Evolutionary conservation across 2,888 invertebrate genomes (phyloP).

Genomic region (Tridacna crocea): DNA sequence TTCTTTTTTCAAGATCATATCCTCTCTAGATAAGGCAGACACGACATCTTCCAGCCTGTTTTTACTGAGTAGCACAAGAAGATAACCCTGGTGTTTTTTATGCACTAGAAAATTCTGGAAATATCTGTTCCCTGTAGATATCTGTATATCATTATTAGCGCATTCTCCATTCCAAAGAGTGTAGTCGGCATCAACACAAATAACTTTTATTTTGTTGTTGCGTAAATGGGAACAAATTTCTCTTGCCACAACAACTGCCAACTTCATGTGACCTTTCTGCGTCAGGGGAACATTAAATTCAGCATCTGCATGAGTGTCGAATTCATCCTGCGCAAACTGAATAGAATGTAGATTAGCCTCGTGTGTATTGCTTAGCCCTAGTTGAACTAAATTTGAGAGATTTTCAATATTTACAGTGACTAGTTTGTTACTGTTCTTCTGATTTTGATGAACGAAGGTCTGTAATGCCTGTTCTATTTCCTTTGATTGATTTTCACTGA

Average conservation of each 20-base stretch:
- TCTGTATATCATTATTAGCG: not conserved
- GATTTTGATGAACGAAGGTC: not conserved
- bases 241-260: not conserved
- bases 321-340: not conserved
- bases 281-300: not conserved
- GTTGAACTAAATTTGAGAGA: not conserved
- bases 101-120: not conserved
- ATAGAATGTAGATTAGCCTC: not conserved
- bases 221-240: not conserved
- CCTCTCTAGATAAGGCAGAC: not conserved
- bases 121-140: not conserved
- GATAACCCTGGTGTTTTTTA: not conserved
- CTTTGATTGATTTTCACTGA: not conserved
- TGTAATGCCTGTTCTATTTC: slow-evolving; percentile 1
- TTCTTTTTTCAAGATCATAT: slow-evolving; percentile 1
- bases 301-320: not conserved
- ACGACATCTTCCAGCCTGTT: not conserved
- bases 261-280: not conserved
- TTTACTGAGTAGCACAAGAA: not conserved
- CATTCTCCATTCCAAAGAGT: not conserved
- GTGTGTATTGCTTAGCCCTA: not conserved
- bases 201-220: not conserved
- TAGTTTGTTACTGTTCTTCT: not conserved
- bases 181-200: not conserved
- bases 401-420: not conserved